Conservation (phyloP, 1,140 invertebrate genomes). For the Schlechtendalia chinensis region DNA sequence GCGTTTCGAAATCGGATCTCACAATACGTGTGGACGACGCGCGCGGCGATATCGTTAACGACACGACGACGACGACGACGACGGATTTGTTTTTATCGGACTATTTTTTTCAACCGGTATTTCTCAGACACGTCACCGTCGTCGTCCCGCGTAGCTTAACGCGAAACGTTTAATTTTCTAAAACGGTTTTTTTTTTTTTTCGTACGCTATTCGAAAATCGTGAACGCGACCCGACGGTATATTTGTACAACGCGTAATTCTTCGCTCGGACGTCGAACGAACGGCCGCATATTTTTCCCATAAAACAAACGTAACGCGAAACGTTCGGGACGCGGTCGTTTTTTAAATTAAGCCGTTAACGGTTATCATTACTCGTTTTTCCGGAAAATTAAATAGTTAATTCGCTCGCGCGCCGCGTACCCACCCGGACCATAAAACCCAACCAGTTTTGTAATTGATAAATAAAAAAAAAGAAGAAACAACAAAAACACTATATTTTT, state of each 20-base stretch:
- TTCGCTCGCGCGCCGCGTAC: not conserved
- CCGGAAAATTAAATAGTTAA: slow-evolving; percentile 7
- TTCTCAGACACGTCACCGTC: no score
- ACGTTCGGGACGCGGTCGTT: not conserved
- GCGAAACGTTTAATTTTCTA: no score
- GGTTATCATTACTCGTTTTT: slow-evolving; percentile 31
- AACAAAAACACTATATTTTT: not conserved
- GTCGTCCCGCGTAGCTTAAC: no score
- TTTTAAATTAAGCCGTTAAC: slow-evolving; percentile 40
- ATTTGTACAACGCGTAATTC: not conserved
- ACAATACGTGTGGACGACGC: no score
- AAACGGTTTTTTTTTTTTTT: not conserved
- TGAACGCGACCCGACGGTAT: not conserved
- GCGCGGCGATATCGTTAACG: no score
- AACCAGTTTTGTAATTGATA: slow-evolving; percentile 43
- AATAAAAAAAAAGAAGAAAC: not conserved
- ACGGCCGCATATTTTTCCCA: not conserved
- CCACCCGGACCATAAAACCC: slow-evolving; percentile 13
- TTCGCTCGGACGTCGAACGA: no score
- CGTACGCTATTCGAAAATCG: no score
- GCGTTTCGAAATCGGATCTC: not conserved
- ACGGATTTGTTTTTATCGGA: no score
- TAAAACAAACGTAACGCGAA: slow-evolving; percentile 11
- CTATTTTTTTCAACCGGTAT: no score
- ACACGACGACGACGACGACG: no score